Conservation (phyloP, 2,888 invertebrate genomes). For the Trichogramma dendrolimi region DNA sequence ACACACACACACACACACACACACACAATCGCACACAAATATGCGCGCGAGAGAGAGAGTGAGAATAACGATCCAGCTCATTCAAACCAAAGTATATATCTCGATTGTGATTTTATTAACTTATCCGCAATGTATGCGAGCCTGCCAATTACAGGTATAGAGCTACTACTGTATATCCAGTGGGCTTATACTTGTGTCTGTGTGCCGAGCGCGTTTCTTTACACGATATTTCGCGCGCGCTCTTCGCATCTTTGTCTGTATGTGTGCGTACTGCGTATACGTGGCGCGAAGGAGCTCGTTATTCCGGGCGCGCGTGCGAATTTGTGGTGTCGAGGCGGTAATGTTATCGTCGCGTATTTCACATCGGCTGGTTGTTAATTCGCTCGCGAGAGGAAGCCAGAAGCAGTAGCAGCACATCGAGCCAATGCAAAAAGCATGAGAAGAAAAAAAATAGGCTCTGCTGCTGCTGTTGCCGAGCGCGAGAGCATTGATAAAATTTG, state of each 20-base stretch:
- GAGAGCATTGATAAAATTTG: no score
- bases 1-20: no score
- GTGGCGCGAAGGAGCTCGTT: constrained; percentile 20
- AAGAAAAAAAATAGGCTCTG: no score
- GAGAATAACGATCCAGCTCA: constrained; percentile 42
- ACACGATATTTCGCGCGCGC: constrained; percentile 9
- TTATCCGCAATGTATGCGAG: constrained; percentile 35
- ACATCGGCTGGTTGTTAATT: constrained; percentile 13
- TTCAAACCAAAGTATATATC: constrained; percentile 42
- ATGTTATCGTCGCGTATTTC: constrained; percentile 22
- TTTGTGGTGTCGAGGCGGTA: constrained; percentile 26
- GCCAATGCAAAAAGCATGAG: no score
- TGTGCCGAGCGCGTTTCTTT: constrained; percentile 1
- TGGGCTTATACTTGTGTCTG: no score
- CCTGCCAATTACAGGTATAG: constrained; percentile 29
- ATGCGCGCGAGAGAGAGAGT: constrained; percentile 24
- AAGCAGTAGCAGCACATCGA: no score
- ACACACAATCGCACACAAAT: no score
- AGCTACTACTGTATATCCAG: no score
- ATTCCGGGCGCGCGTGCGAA: constrained; percentile 28
- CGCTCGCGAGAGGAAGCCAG: constrained; percentile 1
- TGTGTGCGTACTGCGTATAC: constrained; percentile 6
- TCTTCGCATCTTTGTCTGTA: constrained; percentile 21
- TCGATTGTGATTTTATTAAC: constrained; percentile 47
- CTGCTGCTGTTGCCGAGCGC: no score